Base-by-base conservation (phyloP, 64 coral and sea anemone genomes). In the Actinia tenebrosa region DNA sequence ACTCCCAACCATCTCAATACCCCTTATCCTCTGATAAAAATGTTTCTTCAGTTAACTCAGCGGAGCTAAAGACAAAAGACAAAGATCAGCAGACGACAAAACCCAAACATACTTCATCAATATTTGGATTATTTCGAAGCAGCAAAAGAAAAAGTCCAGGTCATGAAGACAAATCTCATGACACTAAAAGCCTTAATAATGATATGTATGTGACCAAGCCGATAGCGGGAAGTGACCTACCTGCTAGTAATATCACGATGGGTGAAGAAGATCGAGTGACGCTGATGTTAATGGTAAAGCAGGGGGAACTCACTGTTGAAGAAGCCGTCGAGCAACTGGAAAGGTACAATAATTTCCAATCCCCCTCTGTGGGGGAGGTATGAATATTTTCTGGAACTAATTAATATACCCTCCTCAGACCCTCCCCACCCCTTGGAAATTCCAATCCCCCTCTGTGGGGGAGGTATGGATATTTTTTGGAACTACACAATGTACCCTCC, bases 261-360 rank as follows among this genome's bases (percentile, higher is more conserved):
- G 79, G 94, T 0, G 94, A 96, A 80, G 94, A 93, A 77, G 94
- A 96, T 86, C 87, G 94, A 7, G 86, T 90, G 80, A 89, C 94
- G 1, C 9, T 96, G 64, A 96, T 96, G 94, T 92, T 96, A 37
- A 86, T 93, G 86, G 94, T 96, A 17, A 96, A 96, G 78, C 91
- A 90, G 64, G 94, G 94, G 64, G 94, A 96, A 18, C 77, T 96
- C 16, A 96, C 94, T 20, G 91, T 96, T 5, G 94, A 96, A 80
- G 94, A 96, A 47, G 94, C 94, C 63, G 86, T 96, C 9, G 88
- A 96, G 50, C 88, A 96, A 20, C 47, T 96, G 13, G 71, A 96
- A 56, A 60, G 84, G 94, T 96, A 42, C 6, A 27, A 75, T 64
- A 17, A 17, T 64, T 37, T 37, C 30, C 30, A 37, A 37, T 61